Base-by-base conservation (phyloP, 92 coral and sea anemone genomes). In the Parazoanthus swiftii region DNA sequence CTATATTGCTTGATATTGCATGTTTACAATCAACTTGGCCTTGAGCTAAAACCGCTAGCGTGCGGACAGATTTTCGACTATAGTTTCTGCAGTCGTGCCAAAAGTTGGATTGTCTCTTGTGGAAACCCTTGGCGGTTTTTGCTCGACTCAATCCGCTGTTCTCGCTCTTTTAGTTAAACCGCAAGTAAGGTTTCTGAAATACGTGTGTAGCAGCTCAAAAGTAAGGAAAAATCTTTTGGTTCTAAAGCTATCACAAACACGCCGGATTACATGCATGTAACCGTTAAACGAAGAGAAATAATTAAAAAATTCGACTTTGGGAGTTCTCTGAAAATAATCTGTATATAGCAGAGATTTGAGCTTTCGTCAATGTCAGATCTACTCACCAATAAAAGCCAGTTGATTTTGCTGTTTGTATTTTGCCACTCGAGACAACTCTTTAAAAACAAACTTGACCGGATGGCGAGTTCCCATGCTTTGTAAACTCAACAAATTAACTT, bases 401-500 rank as follows among this genome's bases (percentile, higher is more conserved):
- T 7, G 23, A 25, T 2, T 1, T 8, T 8, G 80, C 10, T 76
- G 14, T 39, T 36, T 6, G n/a, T 39, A 15, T 74, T 74, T 39
- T 74, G 21, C 44, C 80, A 37, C 46, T 76, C 46, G 80, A 76
- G 21, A 63, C 48, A 16, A 7, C 80, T 15, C 71, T 16, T 58
- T 36, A 66, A 56, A 56, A 54, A 81, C 73, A 35, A 37, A 59
- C 51, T 35, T 58, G 37, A 83, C 86, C 77, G 86, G 77, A 25
- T 83, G 78, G 26, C 65, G 42, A 67, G 56, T 83, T 83, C 86
- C 59, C 86, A 68, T 68, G 78, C 43, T 42, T 70, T 46, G 77
- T 82, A 42, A 82, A 82, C 59, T 82, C n/a, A 33, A 82, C 38
- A 46, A 26, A 13, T 54, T 54, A 54, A 54, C 59, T 54, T 54